Conservation (phyloP, 2,888 invertebrate species). For the Chymomyza fuscimana region DNA sequence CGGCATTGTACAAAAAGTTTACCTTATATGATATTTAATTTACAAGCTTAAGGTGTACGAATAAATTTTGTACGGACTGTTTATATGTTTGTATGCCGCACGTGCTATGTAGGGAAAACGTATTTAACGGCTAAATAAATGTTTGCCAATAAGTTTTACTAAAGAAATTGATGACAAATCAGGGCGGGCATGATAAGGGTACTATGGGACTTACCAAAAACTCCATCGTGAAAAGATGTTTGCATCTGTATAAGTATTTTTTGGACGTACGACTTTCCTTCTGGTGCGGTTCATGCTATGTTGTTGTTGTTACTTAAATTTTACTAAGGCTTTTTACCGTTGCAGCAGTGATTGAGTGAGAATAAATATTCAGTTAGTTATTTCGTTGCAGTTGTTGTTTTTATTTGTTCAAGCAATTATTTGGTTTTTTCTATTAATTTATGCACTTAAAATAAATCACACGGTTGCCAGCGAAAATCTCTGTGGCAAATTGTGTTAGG, state of each 20-base stretch:
- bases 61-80: too few species aligned
- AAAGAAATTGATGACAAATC: neutral
- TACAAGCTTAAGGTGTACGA: neutral
- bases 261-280: slow-evolving; percentile 80
- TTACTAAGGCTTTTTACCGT: slow-evolving; percentile 44
- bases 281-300: slow-evolving; percentile 78
- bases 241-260: slow-evolving; percentile 84
- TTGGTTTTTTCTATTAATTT: slow-evolving; percentile 26
- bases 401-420: slow-evolving; percentile 1
- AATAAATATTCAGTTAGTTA: slow-evolving; percentile 14
- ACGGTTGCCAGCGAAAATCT: slow-evolving; percentile 37
- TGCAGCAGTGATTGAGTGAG: slow-evolving; percentile 23
- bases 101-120: neutral
- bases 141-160: neutral
- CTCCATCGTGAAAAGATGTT: slow-evolving; percentile 84
- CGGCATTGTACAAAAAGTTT: too few species aligned
- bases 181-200: too few species aligned
- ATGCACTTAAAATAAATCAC: slow-evolving; percentile 23
- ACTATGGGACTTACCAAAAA: slow-evolving; percentile 83
- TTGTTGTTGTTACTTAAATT: slow-evolving; percentile 9
- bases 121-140: neutral
- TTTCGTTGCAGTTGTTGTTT: neutral
- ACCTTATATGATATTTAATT: too few species aligned
- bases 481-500: slow-evolving; percentile 40
- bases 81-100: neutral